phyloP scores from a whole-genome alignment of 2,113 vertebrate genomes.

The Nesospiza acunhae region DNA sequence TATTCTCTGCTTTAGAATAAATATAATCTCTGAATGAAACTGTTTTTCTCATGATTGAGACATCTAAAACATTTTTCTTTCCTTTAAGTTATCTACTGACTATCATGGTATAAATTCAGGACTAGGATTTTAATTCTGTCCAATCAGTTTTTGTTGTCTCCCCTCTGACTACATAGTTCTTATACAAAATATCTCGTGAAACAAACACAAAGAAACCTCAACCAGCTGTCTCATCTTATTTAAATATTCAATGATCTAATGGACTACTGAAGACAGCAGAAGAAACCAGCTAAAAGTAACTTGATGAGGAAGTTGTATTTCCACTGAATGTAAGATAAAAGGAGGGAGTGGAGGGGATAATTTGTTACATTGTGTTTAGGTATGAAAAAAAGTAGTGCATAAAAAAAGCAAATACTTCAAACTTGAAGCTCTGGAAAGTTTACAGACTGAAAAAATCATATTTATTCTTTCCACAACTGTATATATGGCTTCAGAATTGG shows the following conservation, averaged over 20 bases:
- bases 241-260: not conserved
- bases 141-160: not conserved
- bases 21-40: not conserved
- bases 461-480: not conserved
- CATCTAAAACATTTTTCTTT: not conserved
- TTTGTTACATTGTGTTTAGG: not conserved
- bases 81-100: not conserved
- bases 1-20: not conserved
- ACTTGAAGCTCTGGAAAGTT: not conserved
- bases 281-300: not conserved
- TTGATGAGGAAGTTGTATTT: not conserved
- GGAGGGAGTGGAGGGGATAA: accelerated
- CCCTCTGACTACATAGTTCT: not conserved
- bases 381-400: not conserved
- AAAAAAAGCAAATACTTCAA: not conserved
- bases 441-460: not conserved
- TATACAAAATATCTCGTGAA: not conserved
- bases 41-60: not conserved
- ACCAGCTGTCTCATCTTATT: accelerated
- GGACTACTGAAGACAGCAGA: not conserved
- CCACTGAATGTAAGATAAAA: not conserved
- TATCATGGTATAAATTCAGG: not conserved
- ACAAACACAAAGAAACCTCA: not conserved
- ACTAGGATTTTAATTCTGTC: not conserved
- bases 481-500: not conserved